Evolutionary conservation across 2,797 vertebrate genomes (phyloP), one percentile per base, ranked within the genome.

Genomic region (Hypotaenidia okinawae): DNA sequence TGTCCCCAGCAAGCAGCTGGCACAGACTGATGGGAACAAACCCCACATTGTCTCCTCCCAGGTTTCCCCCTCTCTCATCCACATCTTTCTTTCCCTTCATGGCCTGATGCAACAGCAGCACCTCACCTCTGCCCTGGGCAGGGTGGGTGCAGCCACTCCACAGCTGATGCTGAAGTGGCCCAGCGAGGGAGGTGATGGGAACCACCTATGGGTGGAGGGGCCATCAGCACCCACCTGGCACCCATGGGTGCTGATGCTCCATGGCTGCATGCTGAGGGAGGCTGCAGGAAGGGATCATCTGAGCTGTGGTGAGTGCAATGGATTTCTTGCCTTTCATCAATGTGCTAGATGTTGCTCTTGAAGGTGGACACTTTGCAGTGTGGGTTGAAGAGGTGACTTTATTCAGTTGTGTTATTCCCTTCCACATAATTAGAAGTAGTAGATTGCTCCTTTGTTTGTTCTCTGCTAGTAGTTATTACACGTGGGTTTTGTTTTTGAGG

Each of bases 121-220:
- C 15, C 30, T 57, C 0, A 0, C 12, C n/a, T 75, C 67, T 75
- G 67, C 32, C 66, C 33, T 0, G 0, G 41, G 32, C 66, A 68
- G 62, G 66, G 19, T 37, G 49, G 52, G 25, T 39, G 18, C 58
- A 72, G 41, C 74, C 58, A 37, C 18, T 19, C 30, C 10, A 8
- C 63, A 87, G 61, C 39, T 92, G 72, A 30, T 73, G 37, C 28
- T 0, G 1, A 8, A 27, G 4, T 47, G 8, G 61, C 30, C 69
- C 13, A 72, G 3, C 0, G 22, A 30, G 13, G 41, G 68, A 76
- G 22, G 19, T 33, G 33, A 73, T 76, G 59, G 18, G 69, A 91
- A 75, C 9, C 66, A 93, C 32, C 66, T 74, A 80, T 37, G 49
- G 27, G 24, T 10, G 18, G 68, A 62, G 37, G 47, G 22, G 21